Conservation (phyloP, 2,888 invertebrate species). For the Mesorhabditis belari region DNA sequence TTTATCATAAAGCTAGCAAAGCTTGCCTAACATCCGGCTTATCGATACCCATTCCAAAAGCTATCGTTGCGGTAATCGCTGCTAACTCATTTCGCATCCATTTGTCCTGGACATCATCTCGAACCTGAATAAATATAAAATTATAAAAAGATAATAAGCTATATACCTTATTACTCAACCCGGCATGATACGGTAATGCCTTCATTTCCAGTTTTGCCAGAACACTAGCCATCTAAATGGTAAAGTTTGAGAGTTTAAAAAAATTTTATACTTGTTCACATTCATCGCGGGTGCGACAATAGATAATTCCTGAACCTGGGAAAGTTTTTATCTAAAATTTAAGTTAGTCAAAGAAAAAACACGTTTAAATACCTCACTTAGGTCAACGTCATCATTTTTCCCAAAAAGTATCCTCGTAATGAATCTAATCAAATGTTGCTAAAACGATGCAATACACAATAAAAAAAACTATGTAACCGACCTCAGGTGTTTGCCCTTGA, state of each 20-base stretch:
- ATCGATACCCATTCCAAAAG: conserved; percentile 99
- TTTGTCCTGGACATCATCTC: conserved; percentile 72
- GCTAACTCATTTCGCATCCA: conserved; percentile 84
- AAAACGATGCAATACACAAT: background rate
- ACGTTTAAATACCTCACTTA: no score
- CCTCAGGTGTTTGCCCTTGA: conserved; percentile 31
- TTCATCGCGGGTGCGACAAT: conserved; percentile 84
- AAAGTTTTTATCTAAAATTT: conserved; percentile 1
- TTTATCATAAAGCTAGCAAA: background rate
- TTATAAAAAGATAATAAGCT: background rate
- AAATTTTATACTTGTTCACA: conserved; percentile 64
- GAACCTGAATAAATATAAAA: conserved; percentile 59
- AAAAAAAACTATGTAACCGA: conserved; percentile 3
- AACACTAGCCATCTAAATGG: background rate
- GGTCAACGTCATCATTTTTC: background rate
- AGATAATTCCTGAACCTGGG: conserved; percentile 67
- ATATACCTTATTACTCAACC: conserved; percentile 30
- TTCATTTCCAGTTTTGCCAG: background rate
- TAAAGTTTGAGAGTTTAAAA: background rate
- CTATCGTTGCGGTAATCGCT: conserved; percentile 90
- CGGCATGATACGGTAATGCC: conserved; percentile 41
- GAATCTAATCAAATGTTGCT: conserved; percentile 60
- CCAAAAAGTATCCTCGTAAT: conserved; percentile 6
- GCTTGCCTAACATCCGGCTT: conserved; percentile 76
- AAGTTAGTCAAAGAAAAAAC: background rate